Percentiles rank a stretch among this genome's conserved stretches.
phyloP scores from a whole-genome alignment of 1,140 invertebrate species.

The Notospermus geniculatus region DNA sequence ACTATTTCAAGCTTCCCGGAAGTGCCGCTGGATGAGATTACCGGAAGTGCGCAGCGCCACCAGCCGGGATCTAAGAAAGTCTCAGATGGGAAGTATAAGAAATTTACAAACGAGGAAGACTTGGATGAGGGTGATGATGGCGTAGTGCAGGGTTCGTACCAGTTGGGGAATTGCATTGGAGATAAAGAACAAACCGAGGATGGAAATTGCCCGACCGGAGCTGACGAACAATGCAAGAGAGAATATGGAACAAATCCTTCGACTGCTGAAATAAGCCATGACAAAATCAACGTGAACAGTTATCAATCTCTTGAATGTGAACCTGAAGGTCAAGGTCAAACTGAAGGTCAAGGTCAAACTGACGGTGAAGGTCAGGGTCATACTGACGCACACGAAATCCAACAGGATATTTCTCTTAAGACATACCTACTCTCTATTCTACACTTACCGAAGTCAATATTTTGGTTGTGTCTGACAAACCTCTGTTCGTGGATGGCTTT shows the following conservation, averaged over 20 bases:
- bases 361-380: conserved; percentile 8
- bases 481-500: conserved; percentile 97
- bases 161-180: conserved; percentile 15
- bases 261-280: conserved; percentile 12
- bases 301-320: not conserved
- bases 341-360: conserved; percentile 8
- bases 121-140: conserved; percentile 12
- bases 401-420: conserved; percentile 49
- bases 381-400: no score
- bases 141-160: conserved; percentile 24
- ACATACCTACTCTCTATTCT: conserved; percentile 87
- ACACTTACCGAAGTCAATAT: conserved; percentile 81
- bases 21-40: conserved; percentile 39
- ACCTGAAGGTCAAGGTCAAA: conserved; percentile 12
- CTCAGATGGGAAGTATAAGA: conserved; percentile 42
- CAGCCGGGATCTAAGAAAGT: conserved; percentile 50
- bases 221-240: no score
- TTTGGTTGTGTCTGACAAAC: conserved; percentile 88
- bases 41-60: conserved; percentile 27
- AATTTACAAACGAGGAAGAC: conserved; percentile 45
- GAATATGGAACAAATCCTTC: conserved; percentile 5
- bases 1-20: conserved; percentile 47
- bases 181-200: no score
- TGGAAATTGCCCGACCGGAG: no score
- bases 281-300: not conserved